A percentile compares a stretch with the other conserved stretches of the same genome.
phyloP scores from a whole-genome alignment of 1,140 invertebrate genomes.

The Paracyclopina nana region DNA sequence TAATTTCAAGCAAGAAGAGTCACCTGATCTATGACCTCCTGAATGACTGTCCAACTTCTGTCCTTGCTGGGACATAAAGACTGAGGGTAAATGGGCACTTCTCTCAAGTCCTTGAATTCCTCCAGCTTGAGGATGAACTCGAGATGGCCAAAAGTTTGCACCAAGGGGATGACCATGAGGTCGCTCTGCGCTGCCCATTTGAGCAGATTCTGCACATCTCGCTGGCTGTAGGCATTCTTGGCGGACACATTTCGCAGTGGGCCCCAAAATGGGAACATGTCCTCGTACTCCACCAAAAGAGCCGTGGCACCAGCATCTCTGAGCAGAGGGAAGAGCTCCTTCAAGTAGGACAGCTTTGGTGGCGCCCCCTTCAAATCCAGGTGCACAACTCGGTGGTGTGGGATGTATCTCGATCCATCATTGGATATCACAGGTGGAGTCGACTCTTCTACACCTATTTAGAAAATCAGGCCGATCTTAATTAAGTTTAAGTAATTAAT shows the following conservation, averaged over 20 bases:
- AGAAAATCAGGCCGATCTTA: too few relatives aligned
- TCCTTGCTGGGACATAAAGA: slow-evolving; percentile 25
- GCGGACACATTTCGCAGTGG: slow-evolving; percentile 21
- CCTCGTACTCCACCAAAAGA: slow-evolving; percentile 33
- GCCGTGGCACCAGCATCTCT: slow-evolving; percentile 39
- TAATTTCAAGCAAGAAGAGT: too few relatives aligned
- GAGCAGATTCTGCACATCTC: slow-evolving; percentile 25
- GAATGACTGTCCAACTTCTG: slow-evolving; percentile 26
- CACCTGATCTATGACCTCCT: slow-evolving; percentile 31
- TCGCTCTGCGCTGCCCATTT: slow-evolving; percentile 25
- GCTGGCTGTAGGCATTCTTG: slow-evolving; percentile 21
- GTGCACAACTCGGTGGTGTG: slow-evolving; percentile 39
- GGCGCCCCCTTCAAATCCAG: slow-evolving; percentile 78
- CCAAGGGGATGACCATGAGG: slow-evolving; percentile 23
- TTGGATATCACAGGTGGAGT: too few relatives aligned
- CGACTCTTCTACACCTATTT: too few relatives aligned
- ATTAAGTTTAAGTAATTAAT: too few relatives aligned
- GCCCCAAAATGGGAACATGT: slow-evolving; percentile 32
- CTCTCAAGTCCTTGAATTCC: slow-evolving; percentile 28
- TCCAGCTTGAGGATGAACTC: slow-evolving; percentile 29
- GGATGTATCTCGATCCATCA: slow-evolving; percentile 12
- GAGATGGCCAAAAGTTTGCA: slow-evolving; percentile 25
- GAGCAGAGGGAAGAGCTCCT: slow-evolving; percentile 49
- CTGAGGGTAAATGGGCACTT: slow-evolving; percentile 26
- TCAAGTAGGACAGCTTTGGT: slow-evolving; percentile 46